phyloP scores from a whole-genome alignment of 2,113 vertebrate genomes.

The Eolophus roseicapilla region DNA sequence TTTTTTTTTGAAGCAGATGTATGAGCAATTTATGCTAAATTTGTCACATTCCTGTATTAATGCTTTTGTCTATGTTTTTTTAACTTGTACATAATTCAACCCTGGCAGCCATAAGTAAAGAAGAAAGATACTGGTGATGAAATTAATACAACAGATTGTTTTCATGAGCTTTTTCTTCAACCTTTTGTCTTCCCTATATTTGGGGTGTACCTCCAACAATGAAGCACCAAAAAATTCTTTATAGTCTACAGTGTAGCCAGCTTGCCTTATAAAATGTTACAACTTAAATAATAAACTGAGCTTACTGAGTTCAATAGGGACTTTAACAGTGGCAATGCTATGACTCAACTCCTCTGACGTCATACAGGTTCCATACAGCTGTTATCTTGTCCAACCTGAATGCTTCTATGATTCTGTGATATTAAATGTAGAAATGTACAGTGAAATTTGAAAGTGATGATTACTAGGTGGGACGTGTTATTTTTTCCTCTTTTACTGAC shows the following conservation, averaged over 20 bases:
- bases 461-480: neutral
- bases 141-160: neutral
- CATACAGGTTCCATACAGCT: neutral
- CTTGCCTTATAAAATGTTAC: neutral
- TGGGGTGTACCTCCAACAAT: neutral
- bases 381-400: neutral
- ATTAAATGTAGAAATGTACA: neutral
- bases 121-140: neutral
- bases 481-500: neutral
- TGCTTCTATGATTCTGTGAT: neutral
- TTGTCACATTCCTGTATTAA: neutral
- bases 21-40: neutral
- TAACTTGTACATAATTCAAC: neutral
- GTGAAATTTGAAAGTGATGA: neutral
- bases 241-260: neutral
- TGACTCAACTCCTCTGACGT: neutral
- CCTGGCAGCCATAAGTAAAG: neutral
- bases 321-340: neutral
- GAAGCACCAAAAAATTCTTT: neutral
- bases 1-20: neutral
- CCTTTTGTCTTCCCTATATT: neutral
- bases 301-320: neutral
- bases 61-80: neutral
- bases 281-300: neutral
- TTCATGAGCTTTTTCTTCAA: neutral